phyloP scores from a whole-genome alignment of 2,888 invertebrate genomes.

The Hypena proboscidalis region DNA sequence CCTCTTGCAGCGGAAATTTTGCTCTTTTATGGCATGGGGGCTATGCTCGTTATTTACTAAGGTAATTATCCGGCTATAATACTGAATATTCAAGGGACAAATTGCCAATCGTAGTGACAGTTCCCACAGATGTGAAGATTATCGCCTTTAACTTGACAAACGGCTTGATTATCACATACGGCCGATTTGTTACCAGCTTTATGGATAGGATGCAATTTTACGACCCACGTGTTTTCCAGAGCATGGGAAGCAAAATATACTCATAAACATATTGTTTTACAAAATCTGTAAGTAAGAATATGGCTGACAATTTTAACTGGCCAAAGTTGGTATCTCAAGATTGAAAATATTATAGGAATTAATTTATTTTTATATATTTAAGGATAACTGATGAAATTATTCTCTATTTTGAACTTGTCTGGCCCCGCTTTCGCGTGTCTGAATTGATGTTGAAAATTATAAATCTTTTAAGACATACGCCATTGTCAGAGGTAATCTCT shows the following conservation, averaged over 20 bases:
- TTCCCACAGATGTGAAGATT: conserved; percentile 52
- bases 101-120: conserved; percentile 66
- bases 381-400: too few species aligned
- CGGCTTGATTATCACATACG: conserved; percentile 15
- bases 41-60: conserved; percentile 79
- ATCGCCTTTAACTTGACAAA: conserved; percentile 16
- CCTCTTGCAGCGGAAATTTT: conserved; percentile 78
- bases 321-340: too few species aligned
- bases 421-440: too few species aligned
- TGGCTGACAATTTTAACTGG: too few species aligned
- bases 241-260: not conserved
- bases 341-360: too few species aligned
- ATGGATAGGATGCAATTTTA: not conserved
- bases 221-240: not conserved
- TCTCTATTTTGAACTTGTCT: too few species aligned
- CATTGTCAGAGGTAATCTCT: too few species aligned
- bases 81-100: conserved; percentile 74
- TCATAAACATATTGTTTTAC: too few species aligned
- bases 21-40: conserved; percentile 77
- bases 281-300: too few species aligned
- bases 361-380: too few species aligned
- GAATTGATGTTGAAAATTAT: too few species aligned
- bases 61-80: conserved; percentile 76
- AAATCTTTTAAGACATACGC: too few species aligned
- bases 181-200: not conserved